A percentile compares a stretch with the other conserved stretches of the same genome.
These are phyloP conservation scores for Perdita meconis DNA, from an alignment of 2,888 invertebrate genomes.

Conservation along the genomic window DNA sequence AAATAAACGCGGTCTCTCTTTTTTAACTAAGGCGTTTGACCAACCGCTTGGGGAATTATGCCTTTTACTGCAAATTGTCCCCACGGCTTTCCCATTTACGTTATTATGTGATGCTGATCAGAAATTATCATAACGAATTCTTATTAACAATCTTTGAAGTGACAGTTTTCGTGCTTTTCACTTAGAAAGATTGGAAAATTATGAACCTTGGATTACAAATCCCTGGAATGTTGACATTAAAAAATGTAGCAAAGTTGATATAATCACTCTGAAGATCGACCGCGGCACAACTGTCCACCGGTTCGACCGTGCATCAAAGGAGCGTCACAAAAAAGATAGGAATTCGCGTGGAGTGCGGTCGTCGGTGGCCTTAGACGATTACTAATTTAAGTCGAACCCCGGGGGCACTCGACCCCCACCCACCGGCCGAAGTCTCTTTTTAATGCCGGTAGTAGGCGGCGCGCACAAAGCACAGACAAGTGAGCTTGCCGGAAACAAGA, in stretches of 20 bases:
- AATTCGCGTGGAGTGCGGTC: conserved; percentile 40
- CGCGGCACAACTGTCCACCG: neutral
- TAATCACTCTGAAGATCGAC: neutral
- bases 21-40: no score
- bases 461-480: conserved; percentile 68
- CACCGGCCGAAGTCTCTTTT: conserved; percentile 58
- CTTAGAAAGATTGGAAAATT: no score
- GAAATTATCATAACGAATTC: no score
- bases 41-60: no score
- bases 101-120: no score
- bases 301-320: conserved; percentile 28
- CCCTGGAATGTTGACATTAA: no score
- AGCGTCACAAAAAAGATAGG: conserved; percentile 13
- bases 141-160: no score
- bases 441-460: conserved; percentile 65
- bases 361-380: conserved; percentile 56
- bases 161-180: no score
- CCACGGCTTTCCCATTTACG: no score
- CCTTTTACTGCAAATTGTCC: no score
- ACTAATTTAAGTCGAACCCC: conserved; percentile 62
- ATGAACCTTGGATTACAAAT: no score
- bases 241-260: no score
- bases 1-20: neutral
- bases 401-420: conserved; percentile 37
- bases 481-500: conserved; percentile 64